These are phyloP conservation scores for Tribolium freemani DNA, from an alignment of 2,888 invertebrate genomes.

Conservation along the genomic window DNA sequence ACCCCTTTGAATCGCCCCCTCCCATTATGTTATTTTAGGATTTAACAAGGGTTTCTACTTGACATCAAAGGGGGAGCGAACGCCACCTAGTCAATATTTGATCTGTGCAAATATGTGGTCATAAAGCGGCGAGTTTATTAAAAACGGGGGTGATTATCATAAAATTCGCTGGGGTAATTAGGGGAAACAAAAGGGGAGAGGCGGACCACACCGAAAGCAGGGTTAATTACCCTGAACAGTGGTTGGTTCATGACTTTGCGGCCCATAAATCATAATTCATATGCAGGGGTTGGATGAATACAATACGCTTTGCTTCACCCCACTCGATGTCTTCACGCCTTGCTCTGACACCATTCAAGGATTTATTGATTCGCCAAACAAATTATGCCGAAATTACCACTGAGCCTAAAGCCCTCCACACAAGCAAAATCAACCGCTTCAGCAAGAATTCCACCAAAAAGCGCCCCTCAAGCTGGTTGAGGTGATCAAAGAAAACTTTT, in stretches of 20 bases:
- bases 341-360: conserved; percentile 54
- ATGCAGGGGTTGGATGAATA: conserved; percentile 56
- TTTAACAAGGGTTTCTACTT: conserved; percentile 63
- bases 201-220: conserved; percentile 59
- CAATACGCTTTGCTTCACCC: conserved; percentile 55
- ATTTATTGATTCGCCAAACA: conserved; percentile 46
- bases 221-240: conserved; percentile 68
- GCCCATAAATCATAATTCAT: conserved; percentile 68
- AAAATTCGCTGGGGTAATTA: conserved; percentile 18
- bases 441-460: no score
- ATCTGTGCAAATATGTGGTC: conserved; percentile 41
- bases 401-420: neutral
- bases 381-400: conserved; percentile 38
- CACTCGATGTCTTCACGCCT: conserved; percentile 58
- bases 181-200: conserved; percentile 42
- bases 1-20: conserved; percentile 35
- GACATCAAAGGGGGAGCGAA: conserved; percentile 65
- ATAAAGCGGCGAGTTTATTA: conserved; percentile 18
- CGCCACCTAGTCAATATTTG: conserved; percentile 32
- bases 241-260: conserved; percentile 64
- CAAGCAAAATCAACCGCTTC: neutral
- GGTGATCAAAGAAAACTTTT: no score
- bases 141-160: conserved; percentile 13
- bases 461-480: no score
- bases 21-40: conserved; percentile 64